Conservation (phyloP, 1,140 invertebrate species). For the Meloidogyne hapla region DNA sequence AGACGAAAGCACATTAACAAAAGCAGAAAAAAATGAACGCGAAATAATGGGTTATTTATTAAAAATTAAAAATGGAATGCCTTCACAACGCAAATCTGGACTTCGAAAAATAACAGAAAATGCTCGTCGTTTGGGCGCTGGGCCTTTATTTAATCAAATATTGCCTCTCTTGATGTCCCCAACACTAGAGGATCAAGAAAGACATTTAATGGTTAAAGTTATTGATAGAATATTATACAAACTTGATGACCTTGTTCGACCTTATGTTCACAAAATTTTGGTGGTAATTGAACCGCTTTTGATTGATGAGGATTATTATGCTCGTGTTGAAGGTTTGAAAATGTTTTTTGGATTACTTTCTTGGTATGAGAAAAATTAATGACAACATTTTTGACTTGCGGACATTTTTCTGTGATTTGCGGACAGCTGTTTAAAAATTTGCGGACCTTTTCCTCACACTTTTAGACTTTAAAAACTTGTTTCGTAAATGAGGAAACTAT, state of each 20-base stretch:
- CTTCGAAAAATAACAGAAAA: constrained; percentile 97
- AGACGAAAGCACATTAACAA: constrained; percentile 88
- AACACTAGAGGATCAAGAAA: constrained; percentile 96
- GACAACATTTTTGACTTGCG: too few relatives aligned
- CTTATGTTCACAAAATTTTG: constrained; percentile 96
- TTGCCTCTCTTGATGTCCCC: constrained; percentile 97
- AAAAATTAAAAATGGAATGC: constrained; percentile 99
- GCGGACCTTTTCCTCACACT: too few relatives aligned
- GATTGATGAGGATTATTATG: constrained; percentile 99
- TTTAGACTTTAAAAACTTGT: too few relatives aligned
- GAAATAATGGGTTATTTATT: constrained; percentile 98
- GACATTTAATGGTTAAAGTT: constrained; percentile 98
- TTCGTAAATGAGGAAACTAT: too few relatives aligned
- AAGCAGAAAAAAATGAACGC: constrained; percentile 94
- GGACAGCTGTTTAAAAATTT: too few relatives aligned
- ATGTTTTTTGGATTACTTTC: not conserved
- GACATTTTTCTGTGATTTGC: too few relatives aligned
- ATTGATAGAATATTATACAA: constrained; percentile 98
- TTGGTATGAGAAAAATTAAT: too few relatives aligned
- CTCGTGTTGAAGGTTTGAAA: constrained; percentile 79
- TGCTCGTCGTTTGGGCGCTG: constrained; percentile 94
- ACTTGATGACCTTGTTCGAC: constrained; percentile 93
- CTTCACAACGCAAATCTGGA: constrained; percentile 89
- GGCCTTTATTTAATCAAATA: constrained; percentile 97
- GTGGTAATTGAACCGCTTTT: constrained; percentile 97